These are phyloP conservation scores for Neuroscelio doddi DNA, from an alignment of 2,888 invertebrate species.

Conservation along the genomic window DNA sequence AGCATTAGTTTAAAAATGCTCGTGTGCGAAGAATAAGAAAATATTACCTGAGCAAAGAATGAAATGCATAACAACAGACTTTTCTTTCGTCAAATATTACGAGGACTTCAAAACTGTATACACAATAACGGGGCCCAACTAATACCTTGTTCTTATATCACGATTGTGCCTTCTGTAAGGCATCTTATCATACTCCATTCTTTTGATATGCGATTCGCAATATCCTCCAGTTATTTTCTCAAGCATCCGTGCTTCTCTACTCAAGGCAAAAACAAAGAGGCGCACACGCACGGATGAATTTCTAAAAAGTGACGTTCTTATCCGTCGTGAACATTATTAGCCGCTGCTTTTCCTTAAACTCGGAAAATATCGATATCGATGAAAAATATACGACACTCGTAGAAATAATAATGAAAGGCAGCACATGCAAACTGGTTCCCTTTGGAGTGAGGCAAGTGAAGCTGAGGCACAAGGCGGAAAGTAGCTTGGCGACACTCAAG, in stretches of 20 bases:
- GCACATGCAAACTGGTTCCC: slow-evolving; percentile 47
- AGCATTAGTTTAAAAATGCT: background rate
- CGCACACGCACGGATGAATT: slow-evolving; percentile 20
- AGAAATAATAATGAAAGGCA: slow-evolving; percentile 64
- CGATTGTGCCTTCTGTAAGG: slow-evolving; percentile 8
- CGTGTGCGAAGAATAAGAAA: background rate
- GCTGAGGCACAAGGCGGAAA: slow-evolving; percentile 54
- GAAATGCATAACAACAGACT: background rate
- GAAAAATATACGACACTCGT: slow-evolving; percentile 51
- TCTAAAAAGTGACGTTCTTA: slow-evolving; percentile 14
- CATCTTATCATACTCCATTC: slow-evolving; percentile 23
- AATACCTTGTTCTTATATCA: slow-evolving; percentile 10
- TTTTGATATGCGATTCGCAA: slow-evolving; percentile 28
- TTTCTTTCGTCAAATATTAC: slow-evolving; percentile 6
- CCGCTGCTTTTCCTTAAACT: background rate
- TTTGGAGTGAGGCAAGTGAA: slow-evolving; percentile 43
- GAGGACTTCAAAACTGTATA: slow-evolving; percentile 9
- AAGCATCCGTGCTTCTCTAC: slow-evolving; percentile 2
- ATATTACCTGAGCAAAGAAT: background rate
- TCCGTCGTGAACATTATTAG: slow-evolving; percentile 24
- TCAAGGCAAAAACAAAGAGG: slow-evolving; percentile 14
- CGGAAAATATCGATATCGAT: background rate
- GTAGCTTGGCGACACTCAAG: slow-evolving; percentile 71
- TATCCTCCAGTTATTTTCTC: slow-evolving; percentile 22
- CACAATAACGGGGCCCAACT: slow-evolving; percentile 6